Evolutionary conservation across 2,888 invertebrate species (phyloP).

Genomic region (Labia minor): DNA sequence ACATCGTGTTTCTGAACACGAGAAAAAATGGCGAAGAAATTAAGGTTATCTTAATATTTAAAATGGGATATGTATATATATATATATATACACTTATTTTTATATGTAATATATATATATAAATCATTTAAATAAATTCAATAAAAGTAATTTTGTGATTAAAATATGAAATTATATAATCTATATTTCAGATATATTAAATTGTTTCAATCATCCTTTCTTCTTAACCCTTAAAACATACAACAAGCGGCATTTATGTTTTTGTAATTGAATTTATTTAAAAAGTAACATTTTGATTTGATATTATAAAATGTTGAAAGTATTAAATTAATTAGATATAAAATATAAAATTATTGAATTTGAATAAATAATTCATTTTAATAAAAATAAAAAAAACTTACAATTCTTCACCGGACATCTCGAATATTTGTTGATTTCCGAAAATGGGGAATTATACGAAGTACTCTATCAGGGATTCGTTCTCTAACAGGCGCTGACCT

Average conservation of each 20-base stretch:
- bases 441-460: too few species aligned
- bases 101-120: too few species aligned
- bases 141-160: too few species aligned
- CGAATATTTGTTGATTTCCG: neutral
- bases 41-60: neutral
- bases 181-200: too few species aligned
- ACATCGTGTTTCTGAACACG: neutral
- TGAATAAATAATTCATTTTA: neutral
- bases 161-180: too few species aligned
- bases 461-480: neutral
- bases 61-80: too few species aligned
- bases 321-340: neutral
- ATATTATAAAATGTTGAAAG: neutral
- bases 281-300: neutral
- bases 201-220: too few species aligned
- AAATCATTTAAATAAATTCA: too few species aligned
- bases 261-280: neutral
- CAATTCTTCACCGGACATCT: neutral
- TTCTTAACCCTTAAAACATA: too few species aligned
- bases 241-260: neutral
- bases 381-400: neutral
- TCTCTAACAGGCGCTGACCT: neutral
- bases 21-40: neutral
- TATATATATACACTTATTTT: too few species aligned
- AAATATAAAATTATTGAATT: neutral